A percentile compares a stretch with the other conserved stretches of the same genome.
Conservation (phyloP, 2,797 vertebrate species). For the Rhinichthys osculus region DNA sequence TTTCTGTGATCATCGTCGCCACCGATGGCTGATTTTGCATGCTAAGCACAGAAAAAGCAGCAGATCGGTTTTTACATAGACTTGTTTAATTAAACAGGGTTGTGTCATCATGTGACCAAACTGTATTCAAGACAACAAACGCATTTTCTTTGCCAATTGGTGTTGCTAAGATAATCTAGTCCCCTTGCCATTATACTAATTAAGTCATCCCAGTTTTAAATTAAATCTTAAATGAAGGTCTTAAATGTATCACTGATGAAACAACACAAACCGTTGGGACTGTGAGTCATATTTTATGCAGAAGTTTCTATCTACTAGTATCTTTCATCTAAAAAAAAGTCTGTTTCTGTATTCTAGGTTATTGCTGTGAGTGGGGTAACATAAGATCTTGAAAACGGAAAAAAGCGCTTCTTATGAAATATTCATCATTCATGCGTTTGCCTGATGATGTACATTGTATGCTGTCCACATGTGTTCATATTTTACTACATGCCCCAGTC, state of each 20-base stretch:
- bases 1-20: background rate
- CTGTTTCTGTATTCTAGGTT: slow-evolving; percentile 33
- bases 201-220: slow-evolving; percentile 48
- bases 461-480: background rate
- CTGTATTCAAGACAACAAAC: slow-evolving; percentile 32
- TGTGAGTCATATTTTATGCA: slow-evolving; percentile 12
- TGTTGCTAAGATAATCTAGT: slow-evolving; percentile 31
- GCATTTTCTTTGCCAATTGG: background rate
- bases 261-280: slow-evolving; percentile 37
- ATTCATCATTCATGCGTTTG: slow-evolving; percentile 29
- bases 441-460: slow-evolving; percentile 7
- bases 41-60: slow-evolving; percentile 2
- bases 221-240: slow-evolving; percentile 11
- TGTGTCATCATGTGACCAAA: slow-evolving; percentile 29
- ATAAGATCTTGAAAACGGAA: slow-evolving; percentile 30
- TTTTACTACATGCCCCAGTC: background rate
- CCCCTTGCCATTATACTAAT: slow-evolving; percentile 34
- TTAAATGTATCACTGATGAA: slow-evolving; percentile 40
- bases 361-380: slow-evolving; percentile 44
- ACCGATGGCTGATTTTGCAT: background rate
- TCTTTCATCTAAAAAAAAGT: slow-evolving; percentile 15
- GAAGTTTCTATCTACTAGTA: slow-evolving; percentile 24
- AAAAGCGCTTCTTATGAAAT: slow-evolving; percentile 50
- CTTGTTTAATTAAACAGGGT: slow-evolving; percentile 34
- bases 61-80: background rate